Evolutionary conservation across 1,140 invertebrate genomes (phyloP).

Genomic region (Drosophila sp.): DNA sequence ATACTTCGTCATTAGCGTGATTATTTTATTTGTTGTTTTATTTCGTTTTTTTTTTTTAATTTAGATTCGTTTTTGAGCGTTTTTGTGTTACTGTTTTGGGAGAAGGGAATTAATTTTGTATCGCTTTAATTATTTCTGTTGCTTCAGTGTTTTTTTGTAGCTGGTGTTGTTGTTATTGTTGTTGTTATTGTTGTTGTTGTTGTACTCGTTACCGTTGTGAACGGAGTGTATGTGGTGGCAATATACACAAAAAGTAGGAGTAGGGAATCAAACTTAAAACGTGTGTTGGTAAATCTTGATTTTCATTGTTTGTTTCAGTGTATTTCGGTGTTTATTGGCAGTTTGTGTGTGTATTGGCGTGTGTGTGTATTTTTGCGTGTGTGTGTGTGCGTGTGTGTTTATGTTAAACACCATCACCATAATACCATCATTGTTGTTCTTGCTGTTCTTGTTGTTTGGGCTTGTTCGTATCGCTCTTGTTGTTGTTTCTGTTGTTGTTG

Average conservation of each 20-base stretch:
- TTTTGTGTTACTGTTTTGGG: conserved; percentile 23
- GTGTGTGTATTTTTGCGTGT: conserved; percentile 10
- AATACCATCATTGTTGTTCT: conserved; percentile 15
- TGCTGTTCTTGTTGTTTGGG: conserved; percentile 12
- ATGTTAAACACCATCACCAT: conserved; percentile 75
- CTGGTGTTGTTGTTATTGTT: conserved; percentile 49
- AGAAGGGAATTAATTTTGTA: conserved; percentile 26
- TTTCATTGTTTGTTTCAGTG: no score
- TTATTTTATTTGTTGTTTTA: background rate
- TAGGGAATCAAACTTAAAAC: conserved; percentile 49
- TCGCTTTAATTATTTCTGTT: conserved; percentile 17
- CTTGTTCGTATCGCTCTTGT: conserved; percentile 22
- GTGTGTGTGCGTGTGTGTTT: conserved; percentile 47
- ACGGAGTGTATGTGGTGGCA: conserved; percentile 44
- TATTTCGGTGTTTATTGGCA: background rate
- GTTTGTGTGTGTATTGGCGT: conserved; percentile 2
- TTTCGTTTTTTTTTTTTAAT: conserved; percentile 19
- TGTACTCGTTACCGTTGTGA: conserved; percentile 67
- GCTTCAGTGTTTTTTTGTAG: conserved; percentile 14
- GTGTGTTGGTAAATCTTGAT: conserved; percentile 10
- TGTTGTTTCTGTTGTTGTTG: conserved; percentile 24
- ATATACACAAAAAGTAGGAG: conserved; percentile 58
- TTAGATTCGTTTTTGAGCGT: conserved; percentile 26
- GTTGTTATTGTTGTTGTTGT: conserved; percentile 45
- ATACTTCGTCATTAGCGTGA: background rate